Evolutionary conservation across 2,888 invertebrate species (phyloP), one percentile per base, ranked within the genome.

Genomic region (Alsophila aescularia): DNA sequence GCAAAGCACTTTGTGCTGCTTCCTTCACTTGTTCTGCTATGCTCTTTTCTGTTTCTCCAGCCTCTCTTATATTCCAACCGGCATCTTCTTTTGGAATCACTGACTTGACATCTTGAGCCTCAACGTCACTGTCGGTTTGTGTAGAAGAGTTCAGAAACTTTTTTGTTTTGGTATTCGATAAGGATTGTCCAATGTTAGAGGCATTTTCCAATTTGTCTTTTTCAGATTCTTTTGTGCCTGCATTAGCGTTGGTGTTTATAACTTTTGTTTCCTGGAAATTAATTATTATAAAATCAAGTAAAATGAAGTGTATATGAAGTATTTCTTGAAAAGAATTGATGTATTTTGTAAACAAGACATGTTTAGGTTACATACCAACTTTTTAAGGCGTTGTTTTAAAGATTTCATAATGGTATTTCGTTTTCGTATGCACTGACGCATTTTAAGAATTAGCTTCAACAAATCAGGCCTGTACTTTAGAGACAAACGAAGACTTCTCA

Each of bases 11-110:
- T 78, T 96, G 95, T 0, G 96, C 96, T 2, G 93, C 96, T 78
- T 95, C 93, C 41, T 94, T 95, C 43, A 97, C 96, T 84, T 96
- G 95, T 34, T 96, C 95, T 0, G 94, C 93, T 66, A 96, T 93
- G 72, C 92, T 93, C 60, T 87, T 89, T 8, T 74, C 58, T 7
- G 45, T 47, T 7, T 61, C 75, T 31, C 73, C 77, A 60, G 70
- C 67, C 27, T 70, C 65, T 40, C 70, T 67, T 29, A 74, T 40
- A 53, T 72, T 73, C 88, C 89, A 85, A 1, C 73, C 83, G 1
- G 72, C 58, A 39, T 72, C 52, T 36, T 55, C 41, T 24, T 45
- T 51, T 7, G 15, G 0, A 16, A 18, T 3, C 1, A 49, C 42
- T 27, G 41, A 9, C 2, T 61, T 29, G 12, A 4, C n/a, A 12